phyloP scores from a whole-genome alignment of 2,113 vertebrate species.

The Agapornis roseicollis region DNA sequence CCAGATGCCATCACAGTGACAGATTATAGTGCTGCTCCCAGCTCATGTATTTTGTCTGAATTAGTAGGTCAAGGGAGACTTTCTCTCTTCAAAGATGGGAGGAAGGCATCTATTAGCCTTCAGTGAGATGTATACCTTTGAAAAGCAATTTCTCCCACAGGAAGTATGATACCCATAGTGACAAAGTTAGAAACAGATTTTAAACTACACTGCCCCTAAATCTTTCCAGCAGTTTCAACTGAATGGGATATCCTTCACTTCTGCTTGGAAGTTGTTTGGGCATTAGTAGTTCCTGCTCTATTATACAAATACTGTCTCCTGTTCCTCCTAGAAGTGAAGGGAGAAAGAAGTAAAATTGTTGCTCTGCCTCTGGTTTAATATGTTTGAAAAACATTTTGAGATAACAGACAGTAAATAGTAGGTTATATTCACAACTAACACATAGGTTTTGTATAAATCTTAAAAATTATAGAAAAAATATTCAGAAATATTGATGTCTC shows the following conservation, averaged over 20 bases:
- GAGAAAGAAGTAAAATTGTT: not conserved
- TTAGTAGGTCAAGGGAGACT: conserved; percentile 20
- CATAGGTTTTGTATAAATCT: not conserved
- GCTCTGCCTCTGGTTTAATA: not conserved
- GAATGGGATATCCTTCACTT: not conserved
- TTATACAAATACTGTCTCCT: not conserved
- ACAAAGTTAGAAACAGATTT: conserved; percentile 1
- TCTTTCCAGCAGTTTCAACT: not conserved
- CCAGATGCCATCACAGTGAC: not conserved
- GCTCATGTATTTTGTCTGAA: conserved; percentile 12
- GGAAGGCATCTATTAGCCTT: not conserved
- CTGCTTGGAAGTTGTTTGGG: not conserved
- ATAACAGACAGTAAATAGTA: not conserved
- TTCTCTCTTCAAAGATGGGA: conserved; percentile 6
- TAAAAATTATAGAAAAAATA: not conserved
- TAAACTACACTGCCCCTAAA: not conserved
- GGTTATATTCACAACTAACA: not conserved
- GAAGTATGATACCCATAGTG: not conserved
- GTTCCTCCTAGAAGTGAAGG: not conserved
- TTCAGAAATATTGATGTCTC: not conserved
- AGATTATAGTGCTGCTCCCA: not conserved
- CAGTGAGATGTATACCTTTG: not conserved
- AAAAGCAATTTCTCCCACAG: not conserved
- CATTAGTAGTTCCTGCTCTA: not conserved
- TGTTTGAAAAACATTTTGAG: not conserved